Evolutionary conservation across 2,888 invertebrate species (phyloP), one percentile per base, ranked within the genome.

Genomic region (Lobophora halterata): DNA sequence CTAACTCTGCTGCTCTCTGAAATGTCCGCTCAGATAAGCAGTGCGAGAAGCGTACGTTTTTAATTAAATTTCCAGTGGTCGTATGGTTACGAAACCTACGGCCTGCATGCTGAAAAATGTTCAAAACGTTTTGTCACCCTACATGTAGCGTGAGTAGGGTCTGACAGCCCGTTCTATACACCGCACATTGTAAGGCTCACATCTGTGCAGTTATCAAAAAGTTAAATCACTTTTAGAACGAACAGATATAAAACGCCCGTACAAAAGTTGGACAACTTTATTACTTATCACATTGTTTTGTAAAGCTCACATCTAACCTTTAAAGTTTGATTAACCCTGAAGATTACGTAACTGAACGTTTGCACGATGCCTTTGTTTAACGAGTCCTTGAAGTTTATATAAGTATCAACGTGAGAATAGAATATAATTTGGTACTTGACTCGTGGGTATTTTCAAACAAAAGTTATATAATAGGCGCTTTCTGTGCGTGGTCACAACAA

Each of bases 71-170:
- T 18, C 14, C n/a, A n/a, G n/a, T n/a, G n/a, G 14, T 23, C 25
- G 18, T 25, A 10, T 16, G 12, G 10, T 31, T 20, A 16, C 16
- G 11, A 20, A 11, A 14, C 16, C 13, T 14, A 37, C 20, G 26
- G 5, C 13, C 6, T 19, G 20, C 12, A 33, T n/a, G 23, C 23
- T 18, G 11, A 36, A 34, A 40, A 30, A 29, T 44, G 29, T 41
- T 37, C 9, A 42, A 46, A 46, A 36, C 46, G 42, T 46, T 57
- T 56, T 54, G 54, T 66, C 62, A 65, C 65, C 61, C n/a, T n/a
- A n/a, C n/a, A n/a, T n/a, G 62, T 64, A 60, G 53, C 52, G 58
- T 75, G 79, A 80, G 72, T 56, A 70, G 77, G 79, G 79, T 79
- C 58, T 74, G 79, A 79, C 79, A 71, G 68, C 53, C 58, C 58